Base-by-base conservation (phyloP, 2,888 invertebrate genomes). In the Synanthedon andrenaeformis region DNA sequence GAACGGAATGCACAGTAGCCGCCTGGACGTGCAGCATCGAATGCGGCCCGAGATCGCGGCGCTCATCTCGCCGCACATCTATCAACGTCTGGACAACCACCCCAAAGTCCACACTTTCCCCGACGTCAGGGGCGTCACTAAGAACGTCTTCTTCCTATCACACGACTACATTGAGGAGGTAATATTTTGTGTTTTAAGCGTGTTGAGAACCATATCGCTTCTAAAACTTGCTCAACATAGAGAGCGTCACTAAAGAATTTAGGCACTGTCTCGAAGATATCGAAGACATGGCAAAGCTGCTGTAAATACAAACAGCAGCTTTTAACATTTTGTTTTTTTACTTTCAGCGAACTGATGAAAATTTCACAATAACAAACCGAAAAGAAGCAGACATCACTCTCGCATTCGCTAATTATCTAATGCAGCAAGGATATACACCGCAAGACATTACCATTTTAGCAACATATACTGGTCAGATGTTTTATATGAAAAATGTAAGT, bases 391-490 rank as follows among this genome's bases (percentile, higher is more conserved):
- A 89, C 52, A 88, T 92, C 69, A 65, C 90, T 4, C 79, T 92
- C 19, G 76, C 74, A 1, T 74, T 93, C 13, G 92, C 91, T 8
- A 82, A 88, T 57, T 91, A 93, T 67, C 72, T 94, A 2, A 76
- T 92, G 59, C 80, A 90, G 58, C 93, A 93, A 69, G 91, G 90
- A 0, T 92, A 93, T 63, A 52, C 74, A 0, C 72, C 90, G 0
- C 72, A 83, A 8, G 89, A 94, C 58, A 90, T 96, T 55, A 94
- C 94, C 0, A 91, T 96, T 57, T 80, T 96, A 19, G 89, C 92
- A 0, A 90, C 92, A 0, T 94, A 94, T 71, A 87, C 91, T 10
- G 93, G 92, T 0, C 94, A 94, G 74, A 89, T 92, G 85, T 90
- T 90, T 66, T 85, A 89, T 58, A 75, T 92, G 74, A 79, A 79